A percentile compares a stretch with the other conserved stretches of the same genome.
These are phyloP conservation scores for Hippocampus kuda DNA, from an alignment of 2,797 vertebrate genomes.

Conservation along the genomic window DNA sequence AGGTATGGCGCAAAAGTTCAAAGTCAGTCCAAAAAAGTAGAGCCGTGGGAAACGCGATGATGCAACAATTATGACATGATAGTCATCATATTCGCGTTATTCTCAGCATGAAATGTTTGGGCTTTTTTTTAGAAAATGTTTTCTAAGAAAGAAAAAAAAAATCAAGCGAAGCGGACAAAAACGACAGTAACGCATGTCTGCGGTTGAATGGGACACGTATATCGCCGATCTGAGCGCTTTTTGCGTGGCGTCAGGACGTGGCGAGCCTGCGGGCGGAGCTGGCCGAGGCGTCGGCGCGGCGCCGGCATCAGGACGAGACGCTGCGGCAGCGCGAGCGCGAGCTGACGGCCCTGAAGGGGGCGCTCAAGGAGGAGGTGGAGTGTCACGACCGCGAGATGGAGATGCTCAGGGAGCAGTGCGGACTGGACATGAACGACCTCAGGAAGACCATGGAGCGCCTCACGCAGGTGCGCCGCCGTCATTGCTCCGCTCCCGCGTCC, in stretches of 20 bases:
- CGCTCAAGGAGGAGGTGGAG: conserved; percentile 87
- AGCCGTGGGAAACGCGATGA: too few species aligned
- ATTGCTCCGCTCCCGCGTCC: too few species aligned
- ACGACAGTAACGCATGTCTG: too few species aligned
- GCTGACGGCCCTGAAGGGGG: conserved; percentile 85
- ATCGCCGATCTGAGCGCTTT: not conserved
- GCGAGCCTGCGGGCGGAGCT: conserved; percentile 72
- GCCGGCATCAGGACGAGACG: conserved; percentile 74
- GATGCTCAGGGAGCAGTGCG: conserved; percentile 75
- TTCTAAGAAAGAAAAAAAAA: too few species aligned
- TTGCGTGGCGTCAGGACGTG: conserved; percentile 66
- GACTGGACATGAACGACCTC: conserved; percentile 75
- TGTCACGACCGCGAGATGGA: conserved; percentile 83
- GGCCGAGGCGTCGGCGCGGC: conserved; percentile 65
- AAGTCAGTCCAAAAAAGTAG: too few species aligned
- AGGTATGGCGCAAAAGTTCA: too few species aligned
- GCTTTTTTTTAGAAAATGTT: too few species aligned
- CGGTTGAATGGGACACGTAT: not conserved
- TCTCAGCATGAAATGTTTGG: too few species aligned
- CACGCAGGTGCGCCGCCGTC: conserved; percentile 55
- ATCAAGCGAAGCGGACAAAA: too few species aligned
- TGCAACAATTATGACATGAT: too few species aligned
- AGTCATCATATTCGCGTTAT: too few species aligned
- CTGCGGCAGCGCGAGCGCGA: conserved; percentile 79
- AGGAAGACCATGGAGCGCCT: conserved; percentile 77